Percentiles rank a stretch among this genome's conserved stretches.
These are phyloP conservation scores for Plecotus auritus DNA, from an alignment of 2,113 vertebrate genomes.

Conservation along the genomic window DNA sequence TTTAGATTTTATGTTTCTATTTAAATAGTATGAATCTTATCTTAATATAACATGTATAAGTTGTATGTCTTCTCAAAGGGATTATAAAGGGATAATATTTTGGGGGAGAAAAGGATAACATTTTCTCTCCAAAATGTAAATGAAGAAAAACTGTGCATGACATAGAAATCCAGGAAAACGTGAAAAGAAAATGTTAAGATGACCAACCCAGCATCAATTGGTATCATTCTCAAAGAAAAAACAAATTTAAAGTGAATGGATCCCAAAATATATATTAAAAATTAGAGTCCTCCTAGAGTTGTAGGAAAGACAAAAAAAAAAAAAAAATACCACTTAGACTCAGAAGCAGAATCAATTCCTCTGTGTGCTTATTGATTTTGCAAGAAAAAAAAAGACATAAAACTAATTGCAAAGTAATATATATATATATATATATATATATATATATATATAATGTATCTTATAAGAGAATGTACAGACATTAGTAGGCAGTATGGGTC, in stretches of 20 bases:
- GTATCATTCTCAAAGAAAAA: conserved; percentile 16
- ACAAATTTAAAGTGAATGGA: neutral
- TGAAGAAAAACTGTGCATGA: neutral
- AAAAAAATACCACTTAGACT: neutral
- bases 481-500: neutral
- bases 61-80: neutral
- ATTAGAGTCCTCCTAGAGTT: neutral
- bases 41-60: neutral
- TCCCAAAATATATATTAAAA: conserved; percentile 5
- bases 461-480: neutral
- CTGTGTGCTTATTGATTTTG: neutral
- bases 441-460: neutral
- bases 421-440: too few species aligned
- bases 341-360: neutral
- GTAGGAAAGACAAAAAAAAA: neutral
- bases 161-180: neutral
- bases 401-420: neutral
- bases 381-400: neutral
- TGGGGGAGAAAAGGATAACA: neutral
- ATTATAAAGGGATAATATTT: neutral
- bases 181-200: conserved; percentile 10
- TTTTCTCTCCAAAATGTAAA: neutral
- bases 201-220: neutral
- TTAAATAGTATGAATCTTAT: neutral
- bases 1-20: neutral